A percentile compares a stretch with the other conserved stretches of the same genome.
phyloP scores from a whole-genome alignment of 2,888 invertebrate species.

The Cataglyphis livida region DNA sequence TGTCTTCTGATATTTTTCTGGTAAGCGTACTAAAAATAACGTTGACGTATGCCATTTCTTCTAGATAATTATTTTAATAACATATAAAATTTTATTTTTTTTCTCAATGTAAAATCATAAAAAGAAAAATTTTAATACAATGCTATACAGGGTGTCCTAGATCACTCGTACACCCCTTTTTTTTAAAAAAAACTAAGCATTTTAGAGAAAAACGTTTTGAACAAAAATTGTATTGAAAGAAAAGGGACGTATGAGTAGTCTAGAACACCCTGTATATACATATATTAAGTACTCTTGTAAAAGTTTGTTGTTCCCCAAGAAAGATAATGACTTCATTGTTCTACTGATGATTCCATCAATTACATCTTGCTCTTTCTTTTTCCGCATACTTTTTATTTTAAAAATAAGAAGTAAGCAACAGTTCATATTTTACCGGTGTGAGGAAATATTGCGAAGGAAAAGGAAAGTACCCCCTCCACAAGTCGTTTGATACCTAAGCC shows the following conservation, averaged over 20 bases:
- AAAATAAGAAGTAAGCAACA: background rate
- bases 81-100: background rate
- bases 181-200: too few relatives aligned
- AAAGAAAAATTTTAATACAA: background rate
- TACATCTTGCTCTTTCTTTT: background rate
- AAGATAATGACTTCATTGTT: background rate
- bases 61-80: background rate
- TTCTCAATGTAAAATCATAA: background rate
- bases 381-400: background rate
- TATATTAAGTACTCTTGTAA: background rate
- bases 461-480: background rate
- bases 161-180: too few relatives aligned
- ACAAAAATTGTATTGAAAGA: too few relatives aligned
- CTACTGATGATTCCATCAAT: background rate
- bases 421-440: background rate
- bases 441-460: background rate
- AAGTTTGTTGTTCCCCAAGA: background rate
- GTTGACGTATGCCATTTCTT: background rate
- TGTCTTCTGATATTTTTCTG: background rate
- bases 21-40: background rate
- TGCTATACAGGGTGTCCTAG: background rate
- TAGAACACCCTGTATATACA: too few relatives aligned
- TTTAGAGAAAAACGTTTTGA: too few relatives aligned
- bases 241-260: too few relatives aligned
- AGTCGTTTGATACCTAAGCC: constrained; percentile 8